phyloP scores from a whole-genome alignment of 2,113 vertebrate species.

The Syngnathus floridae region DNA sequence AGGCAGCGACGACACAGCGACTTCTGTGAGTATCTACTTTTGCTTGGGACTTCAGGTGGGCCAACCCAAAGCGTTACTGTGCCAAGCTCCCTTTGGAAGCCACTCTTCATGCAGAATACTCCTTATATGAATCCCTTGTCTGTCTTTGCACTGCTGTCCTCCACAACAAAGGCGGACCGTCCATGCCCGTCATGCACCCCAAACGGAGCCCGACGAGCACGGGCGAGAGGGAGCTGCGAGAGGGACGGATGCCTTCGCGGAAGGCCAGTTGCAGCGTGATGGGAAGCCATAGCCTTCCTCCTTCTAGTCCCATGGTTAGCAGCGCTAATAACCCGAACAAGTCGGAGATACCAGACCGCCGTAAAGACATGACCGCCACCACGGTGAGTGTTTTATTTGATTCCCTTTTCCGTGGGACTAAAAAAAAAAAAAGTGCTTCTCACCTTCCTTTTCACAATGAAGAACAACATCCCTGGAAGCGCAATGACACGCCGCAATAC shows the following conservation, averaged over 20 bases:
- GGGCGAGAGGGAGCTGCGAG: slow-evolving; percentile 79
- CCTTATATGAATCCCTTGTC: slow-evolving; percentile 56
- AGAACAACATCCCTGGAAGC: slow-evolving; percentile 88
- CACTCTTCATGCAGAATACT: slow-evolving; percentile 40
- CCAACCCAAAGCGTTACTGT: neutral
- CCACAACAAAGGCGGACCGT: slow-evolving; percentile 79
- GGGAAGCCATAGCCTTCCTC: slow-evolving; percentile 79
- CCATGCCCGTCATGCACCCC: slow-evolving; percentile 81
- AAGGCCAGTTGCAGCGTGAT: slow-evolving; percentile 82
- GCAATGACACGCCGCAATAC: slow-evolving; percentile 88
- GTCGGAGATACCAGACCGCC: slow-evolving; percentile 86
- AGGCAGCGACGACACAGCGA: slow-evolving; percentile 89
- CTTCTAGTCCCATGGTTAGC: slow-evolving; percentile 93
- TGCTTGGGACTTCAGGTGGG: neutral
- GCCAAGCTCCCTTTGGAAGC: too few relatives aligned
- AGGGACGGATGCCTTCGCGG: slow-evolving; percentile 79
- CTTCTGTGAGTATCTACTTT: slow-evolving; percentile 79
- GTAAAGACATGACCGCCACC: slow-evolving; percentile 82
- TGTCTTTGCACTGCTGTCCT: slow-evolving; percentile 57
- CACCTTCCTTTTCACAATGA: slow-evolving; percentile 13
- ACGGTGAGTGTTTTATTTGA: slow-evolving; percentile 67
- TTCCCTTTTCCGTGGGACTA: neutral
- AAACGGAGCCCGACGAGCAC: slow-evolving; percentile 87
- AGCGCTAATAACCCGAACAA: slow-evolving; percentile 94
- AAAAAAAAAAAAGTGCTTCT: neutral